A percentile compares a stretch with the other conserved stretches of the same genome.
phyloP scores from a whole-genome alignment of 2,113 vertebrate species.

The Psilopsiagon aurifrons region DNA sequence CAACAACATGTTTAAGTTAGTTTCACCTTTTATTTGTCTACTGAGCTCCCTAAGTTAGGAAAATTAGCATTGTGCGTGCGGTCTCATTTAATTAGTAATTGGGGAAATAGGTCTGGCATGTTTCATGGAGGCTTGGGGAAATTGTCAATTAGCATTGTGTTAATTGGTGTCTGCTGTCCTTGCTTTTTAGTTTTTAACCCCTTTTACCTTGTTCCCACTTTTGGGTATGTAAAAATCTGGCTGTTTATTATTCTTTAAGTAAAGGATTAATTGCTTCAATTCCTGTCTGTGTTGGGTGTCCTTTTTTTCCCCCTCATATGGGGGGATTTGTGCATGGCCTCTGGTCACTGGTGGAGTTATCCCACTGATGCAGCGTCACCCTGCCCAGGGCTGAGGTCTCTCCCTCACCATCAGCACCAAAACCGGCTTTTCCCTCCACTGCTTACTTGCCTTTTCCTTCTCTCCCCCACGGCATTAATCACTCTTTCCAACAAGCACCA shows the following conservation, averaged over 20 bases:
- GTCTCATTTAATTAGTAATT: constrained; percentile 88
- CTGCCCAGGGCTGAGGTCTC: background rate
- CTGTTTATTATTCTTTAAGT: constrained; percentile 86
- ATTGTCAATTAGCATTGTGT: constrained; percentile 88
- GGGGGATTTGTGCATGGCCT: constrained; percentile 61
- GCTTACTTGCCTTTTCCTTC: background rate
- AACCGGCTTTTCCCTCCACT: background rate
- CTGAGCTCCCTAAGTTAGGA: constrained; percentile 80
- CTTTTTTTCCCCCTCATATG: constrained; percentile 50
- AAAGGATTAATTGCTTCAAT: constrained; percentile 85
- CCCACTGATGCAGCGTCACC: background rate
- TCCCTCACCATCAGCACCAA: background rate
- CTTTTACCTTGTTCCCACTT: constrained; percentile 85
- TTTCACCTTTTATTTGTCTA: constrained; percentile 82
- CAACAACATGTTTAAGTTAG: constrained; percentile 73
- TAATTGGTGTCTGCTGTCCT: constrained; percentile 86
- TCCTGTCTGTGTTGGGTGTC: constrained; percentile 72
- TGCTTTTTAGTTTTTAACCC: constrained; percentile 88
- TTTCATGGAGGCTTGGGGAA: constrained; percentile 85
- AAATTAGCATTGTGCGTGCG: constrained; percentile 82
- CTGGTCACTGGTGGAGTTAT: background rate
- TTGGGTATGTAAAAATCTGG: constrained; percentile 77
- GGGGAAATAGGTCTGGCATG: constrained; percentile 85
- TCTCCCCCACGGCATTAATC: background rate
- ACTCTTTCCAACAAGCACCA: background rate